Evolutionary conservation across 2,888 invertebrate genomes (phyloP).

Genomic region (Epinotia bilunana): DNA sequence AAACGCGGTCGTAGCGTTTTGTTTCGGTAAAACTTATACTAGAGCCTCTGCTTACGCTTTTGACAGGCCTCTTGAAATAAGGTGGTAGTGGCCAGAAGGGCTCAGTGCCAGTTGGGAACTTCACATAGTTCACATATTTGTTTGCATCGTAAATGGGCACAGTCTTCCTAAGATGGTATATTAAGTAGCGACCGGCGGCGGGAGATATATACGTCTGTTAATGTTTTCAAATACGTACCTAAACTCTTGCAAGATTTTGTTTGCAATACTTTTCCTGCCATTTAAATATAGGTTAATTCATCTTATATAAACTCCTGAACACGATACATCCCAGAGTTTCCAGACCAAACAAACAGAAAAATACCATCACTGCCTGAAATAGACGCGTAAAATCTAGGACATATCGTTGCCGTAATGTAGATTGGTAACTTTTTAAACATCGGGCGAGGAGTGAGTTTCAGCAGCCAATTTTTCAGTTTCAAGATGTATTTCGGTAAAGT

Average conservation of each 20-base stretch:
- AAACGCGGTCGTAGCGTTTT: too few relatives aligned
- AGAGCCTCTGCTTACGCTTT: too few relatives aligned
- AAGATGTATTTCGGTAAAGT: constrained; percentile 41
- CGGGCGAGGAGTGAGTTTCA: constrained; percentile 36
- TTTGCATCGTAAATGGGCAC: too few relatives aligned
- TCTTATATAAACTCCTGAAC: constrained; percentile 23
- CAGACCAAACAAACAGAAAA: constrained; percentile 43
- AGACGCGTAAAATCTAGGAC: constrained; percentile 39
- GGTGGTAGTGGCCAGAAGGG: too few relatives aligned
- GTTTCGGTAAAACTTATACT: too few relatives aligned
- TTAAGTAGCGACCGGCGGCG: too few relatives aligned
- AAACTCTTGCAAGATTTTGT: background rate
- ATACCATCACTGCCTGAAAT: constrained; percentile 34
- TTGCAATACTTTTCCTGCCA: constrained; percentile 14
- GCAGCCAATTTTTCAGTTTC: constrained; percentile 43
- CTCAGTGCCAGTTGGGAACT: too few relatives aligned
- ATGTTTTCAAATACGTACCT: too few relatives aligned
- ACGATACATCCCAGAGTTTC: constrained; percentile 32
- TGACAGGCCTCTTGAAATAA: too few relatives aligned
- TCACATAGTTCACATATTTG: too few relatives aligned
- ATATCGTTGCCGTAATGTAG: constrained; percentile 23
- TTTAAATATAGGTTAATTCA: constrained; percentile 35
- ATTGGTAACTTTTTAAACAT: constrained; percentile 31
- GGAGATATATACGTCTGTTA: too few relatives aligned
- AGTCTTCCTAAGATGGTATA: too few relatives aligned